Evolutionary conservation across 2,113 vertebrate genomes (phyloP).

Genomic region (Pimephales promelas): DNA sequence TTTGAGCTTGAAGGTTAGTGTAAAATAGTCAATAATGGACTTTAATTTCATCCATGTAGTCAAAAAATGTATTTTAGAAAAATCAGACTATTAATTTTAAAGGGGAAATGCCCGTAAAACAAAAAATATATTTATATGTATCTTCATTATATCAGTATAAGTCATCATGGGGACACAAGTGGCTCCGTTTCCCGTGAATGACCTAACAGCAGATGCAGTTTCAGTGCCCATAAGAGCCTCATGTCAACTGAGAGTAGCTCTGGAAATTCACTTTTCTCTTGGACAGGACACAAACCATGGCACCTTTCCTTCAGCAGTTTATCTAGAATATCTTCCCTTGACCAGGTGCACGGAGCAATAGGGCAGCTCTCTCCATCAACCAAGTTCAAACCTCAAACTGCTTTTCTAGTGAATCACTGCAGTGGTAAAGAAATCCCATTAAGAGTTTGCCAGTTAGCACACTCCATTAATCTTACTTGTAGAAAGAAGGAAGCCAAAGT

Average conservation of each 20-base stretch:
- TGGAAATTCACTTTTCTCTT: slow-evolving; percentile 28
- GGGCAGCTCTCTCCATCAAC: slow-evolving; percentile 37
- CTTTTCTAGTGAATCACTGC: slow-evolving; percentile 14
- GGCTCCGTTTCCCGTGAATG: not conserved
- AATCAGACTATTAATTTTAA: not conserved
- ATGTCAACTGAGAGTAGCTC: not conserved
- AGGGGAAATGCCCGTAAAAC: not conserved
- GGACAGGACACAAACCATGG: not conserved
- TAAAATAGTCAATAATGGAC: not conserved
- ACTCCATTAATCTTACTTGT: slow-evolving; percentile 41
- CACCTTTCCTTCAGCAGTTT: slow-evolving; percentile 28
- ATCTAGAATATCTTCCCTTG: slow-evolving; percentile 17
- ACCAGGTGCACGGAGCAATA: slow-evolving; percentile 12
- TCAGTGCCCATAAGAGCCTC: not conserved
- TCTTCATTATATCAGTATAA: not conserved
- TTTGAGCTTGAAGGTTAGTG: not conserved
- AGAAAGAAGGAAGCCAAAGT: not conserved
- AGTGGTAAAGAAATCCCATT: slow-evolving; percentile 57
- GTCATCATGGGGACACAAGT: not conserved
- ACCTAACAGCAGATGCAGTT: not conserved
- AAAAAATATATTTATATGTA: too few relatives aligned
- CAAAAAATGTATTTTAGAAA: not conserved
- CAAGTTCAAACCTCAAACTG: slow-evolving; percentile 14
- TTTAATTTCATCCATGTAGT: not conserved
- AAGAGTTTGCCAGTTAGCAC: slow-evolving; percentile 39